Percentiles rank a stretch among this genome's conserved stretches.
phyloP scores from a whole-genome alignment of 2,113 vertebrate species.

The Isurus oxyrinchus region DNA sequence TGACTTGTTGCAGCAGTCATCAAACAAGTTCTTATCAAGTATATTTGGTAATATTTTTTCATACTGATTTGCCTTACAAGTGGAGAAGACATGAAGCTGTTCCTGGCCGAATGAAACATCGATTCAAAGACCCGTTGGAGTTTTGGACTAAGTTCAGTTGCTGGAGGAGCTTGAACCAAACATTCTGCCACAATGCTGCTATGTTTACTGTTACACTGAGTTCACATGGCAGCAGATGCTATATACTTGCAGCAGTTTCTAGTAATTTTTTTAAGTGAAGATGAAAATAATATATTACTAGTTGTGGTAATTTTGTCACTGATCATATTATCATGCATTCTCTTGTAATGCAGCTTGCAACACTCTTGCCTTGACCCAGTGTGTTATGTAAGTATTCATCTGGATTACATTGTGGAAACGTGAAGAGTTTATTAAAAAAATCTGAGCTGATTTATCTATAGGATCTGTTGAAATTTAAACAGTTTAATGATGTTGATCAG shows the following conservation, averaged over 20 bases:
- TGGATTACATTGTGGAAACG: neutral
- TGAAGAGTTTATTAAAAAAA: neutral
- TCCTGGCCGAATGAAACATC: neutral
- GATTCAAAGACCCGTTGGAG: neutral
- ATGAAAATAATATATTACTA: neutral
- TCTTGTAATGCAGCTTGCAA: neutral
- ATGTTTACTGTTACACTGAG: neutral
- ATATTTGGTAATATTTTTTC: neutral
- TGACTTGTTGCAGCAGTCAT: neutral
- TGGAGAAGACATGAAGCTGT: neutral
- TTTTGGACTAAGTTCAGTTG: neutral
- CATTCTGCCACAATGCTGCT: neutral
- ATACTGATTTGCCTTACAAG: neutral
- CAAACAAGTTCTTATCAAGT: neutral
- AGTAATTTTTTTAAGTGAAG: neutral
- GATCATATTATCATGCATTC: neutral
- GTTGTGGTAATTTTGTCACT: neutral
- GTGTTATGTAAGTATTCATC: conserved; percentile 1
- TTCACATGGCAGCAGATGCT: neutral
- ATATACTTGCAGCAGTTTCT: neutral
- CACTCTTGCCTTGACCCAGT: neutral
- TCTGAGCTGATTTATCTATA: neutral
- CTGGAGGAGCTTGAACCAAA: neutral
- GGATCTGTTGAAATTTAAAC: neutral
- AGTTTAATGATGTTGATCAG: neutral